Evolutionary conservation across 2,797 vertebrate genomes (phyloP), one percentile per base, ranked within the genome.

Genomic region (Lithobates pipiens): DNA sequence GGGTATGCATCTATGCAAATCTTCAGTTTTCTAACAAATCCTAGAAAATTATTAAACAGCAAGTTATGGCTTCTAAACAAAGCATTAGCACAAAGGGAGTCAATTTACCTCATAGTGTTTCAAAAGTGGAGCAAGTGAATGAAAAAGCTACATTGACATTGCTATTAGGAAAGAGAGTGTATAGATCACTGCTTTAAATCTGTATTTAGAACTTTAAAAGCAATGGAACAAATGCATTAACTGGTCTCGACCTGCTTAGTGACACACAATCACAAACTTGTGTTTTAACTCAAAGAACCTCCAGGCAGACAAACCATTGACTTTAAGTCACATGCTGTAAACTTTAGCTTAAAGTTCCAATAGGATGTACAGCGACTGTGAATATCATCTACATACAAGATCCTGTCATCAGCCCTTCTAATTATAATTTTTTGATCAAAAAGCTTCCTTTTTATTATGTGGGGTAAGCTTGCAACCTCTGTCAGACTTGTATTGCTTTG

Each of bases 171-270:
- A 85, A 80, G 15, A 61, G 39, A 80, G 5, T 80, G 54, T 61
- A 79, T 79, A 79, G 76, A 80, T 80, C 77, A 74, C 39, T 39
- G 57, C 68, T 80, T 80, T 69, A 44, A 73, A 85, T 78, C 42
- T 73, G 83, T 78, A 77, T 72, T 74, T 85, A 85, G 61, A 36
- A 39, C 78, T 76, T 34, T 15, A 76, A 81, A 81, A 81, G 71
- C 73, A 76, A 70, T 76, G 73, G 25, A 86, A 76, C 42, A 76
- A 75, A 76, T 81, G 65, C 78, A 81, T 81, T 80, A 81, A 71
- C 72, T 85, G 50, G 7, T 80, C 80, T 76, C 65, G 77, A 85
- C 75, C 63, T 11, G 65, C 72, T 16, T 61, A 29, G 68, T 57
- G 57, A 70, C 72, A 76, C 72, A 71, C 46, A 70, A 81, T 81